Percentiles rank a stretch among this genome's conserved stretches.
Evolutionary conservation across 2,797 vertebrate species (phyloP).

Genomic region (Labeo calbasu): DNA sequence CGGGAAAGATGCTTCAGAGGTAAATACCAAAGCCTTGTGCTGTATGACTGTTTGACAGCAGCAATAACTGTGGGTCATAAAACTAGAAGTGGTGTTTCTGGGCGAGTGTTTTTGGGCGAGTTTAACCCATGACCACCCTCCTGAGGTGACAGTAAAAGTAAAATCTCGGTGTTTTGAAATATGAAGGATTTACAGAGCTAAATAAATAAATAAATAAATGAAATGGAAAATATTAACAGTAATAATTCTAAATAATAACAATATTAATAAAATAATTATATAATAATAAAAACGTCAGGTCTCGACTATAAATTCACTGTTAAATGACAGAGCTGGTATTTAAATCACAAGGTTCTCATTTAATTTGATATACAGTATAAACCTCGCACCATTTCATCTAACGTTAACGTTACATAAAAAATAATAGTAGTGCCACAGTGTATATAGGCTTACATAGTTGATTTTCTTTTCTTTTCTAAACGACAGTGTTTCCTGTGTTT

Average conservation of each 20-base stretch:
- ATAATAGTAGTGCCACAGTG: neutral
- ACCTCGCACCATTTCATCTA: neutral
- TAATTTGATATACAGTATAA: neutral
- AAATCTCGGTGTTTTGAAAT: neutral
- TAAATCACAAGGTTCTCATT: neutral
- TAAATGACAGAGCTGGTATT: neutral
- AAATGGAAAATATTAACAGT: neutral
- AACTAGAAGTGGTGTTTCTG: neutral
- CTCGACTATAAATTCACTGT: neutral
- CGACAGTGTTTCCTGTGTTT: neutral
- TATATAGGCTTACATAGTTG: neutral
- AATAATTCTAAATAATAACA: neutral
- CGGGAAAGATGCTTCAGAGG: constrained; percentile 69
- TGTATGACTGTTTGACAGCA: constrained; percentile 54
- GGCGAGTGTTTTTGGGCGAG: neutral
- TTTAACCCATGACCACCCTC: neutral
- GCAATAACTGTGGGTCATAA: constrained; percentile 14
- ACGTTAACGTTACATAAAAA: neutral
- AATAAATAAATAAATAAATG: neutral
- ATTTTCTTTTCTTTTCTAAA: neutral
- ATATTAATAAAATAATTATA: neutral
- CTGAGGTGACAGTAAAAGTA: neutral
- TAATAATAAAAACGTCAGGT: neutral
- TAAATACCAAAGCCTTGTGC: constrained; percentile 50
- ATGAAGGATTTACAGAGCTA: neutral